Evolutionary conservation across 2,888 invertebrate genomes (phyloP).

Genomic region (Ellobium chinense): DNA sequence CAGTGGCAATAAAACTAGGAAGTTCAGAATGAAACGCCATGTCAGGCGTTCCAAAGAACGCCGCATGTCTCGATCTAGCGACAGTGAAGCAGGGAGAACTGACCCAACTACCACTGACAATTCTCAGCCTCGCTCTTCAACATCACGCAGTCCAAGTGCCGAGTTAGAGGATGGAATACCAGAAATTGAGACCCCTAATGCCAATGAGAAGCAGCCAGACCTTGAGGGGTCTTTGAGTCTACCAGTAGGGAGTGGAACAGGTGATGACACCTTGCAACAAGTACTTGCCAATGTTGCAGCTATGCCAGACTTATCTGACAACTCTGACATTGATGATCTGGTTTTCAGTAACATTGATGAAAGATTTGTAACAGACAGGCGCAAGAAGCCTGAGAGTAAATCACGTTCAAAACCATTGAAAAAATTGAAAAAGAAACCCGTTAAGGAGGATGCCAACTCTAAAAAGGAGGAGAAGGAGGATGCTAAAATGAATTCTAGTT

Average conservation of each 20-base stretch:
- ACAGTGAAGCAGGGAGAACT: slow-evolving; percentile 40
- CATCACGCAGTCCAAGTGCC: slow-evolving; percentile 20
- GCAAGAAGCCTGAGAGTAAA: slow-evolving; percentile 35
- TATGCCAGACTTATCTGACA: slow-evolving; percentile 50
- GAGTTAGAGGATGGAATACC: not conserved
- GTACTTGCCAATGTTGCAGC: slow-evolving; percentile 49
- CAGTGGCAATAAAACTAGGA: slow-evolving; percentile 10
- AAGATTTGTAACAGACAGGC: slow-evolving; percentile 61
- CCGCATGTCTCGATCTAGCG: slow-evolving; percentile 1
- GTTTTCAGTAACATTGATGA: slow-evolving; percentile 50
- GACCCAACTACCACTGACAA: slow-evolving; percentile 39
- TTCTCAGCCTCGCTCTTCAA: slow-evolving; percentile 10
- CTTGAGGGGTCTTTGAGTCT: not conserved
- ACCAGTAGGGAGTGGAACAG: slow-evolving; percentile 2
- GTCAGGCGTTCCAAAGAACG: not conserved
- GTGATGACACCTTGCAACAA: slow-evolving; percentile 49
- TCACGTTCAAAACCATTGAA: slow-evolving; percentile 8
- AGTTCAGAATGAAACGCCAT: slow-evolving; percentile 30
- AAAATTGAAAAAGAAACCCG: not conserved
- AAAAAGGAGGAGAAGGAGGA: slow-evolving; percentile 47
- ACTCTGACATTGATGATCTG: slow-evolving; percentile 48
- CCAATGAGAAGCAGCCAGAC: not conserved
- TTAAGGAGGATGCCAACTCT: not conserved
- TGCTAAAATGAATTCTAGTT: slow-evolving; percentile 63
- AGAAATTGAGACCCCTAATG: not conserved